A percentile compares a stretch with the other conserved stretches of the same genome.
phyloP scores from a whole-genome alignment of 2,113 vertebrate species.

The Ivindomyrus marchei region DNA sequence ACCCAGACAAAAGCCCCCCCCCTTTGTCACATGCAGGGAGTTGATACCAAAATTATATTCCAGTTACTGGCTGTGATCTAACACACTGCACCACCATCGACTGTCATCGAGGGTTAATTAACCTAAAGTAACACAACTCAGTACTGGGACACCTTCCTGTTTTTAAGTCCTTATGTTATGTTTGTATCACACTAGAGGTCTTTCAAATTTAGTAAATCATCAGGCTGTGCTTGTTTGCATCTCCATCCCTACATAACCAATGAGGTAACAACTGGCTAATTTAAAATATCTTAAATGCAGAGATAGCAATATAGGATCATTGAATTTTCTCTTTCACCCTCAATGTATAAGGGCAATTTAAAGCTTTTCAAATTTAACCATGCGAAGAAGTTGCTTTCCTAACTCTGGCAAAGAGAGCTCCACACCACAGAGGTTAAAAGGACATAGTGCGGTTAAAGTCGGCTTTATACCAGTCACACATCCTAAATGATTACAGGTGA shows the following conservation, averaged over 20 bases:
- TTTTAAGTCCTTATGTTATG: background rate
- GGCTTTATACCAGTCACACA: background rate
- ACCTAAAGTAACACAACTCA: background rate
- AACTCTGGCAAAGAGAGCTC: background rate
- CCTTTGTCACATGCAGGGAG: background rate
- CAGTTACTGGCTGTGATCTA: background rate
- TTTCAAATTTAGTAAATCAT: background rate
- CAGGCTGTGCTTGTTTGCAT: background rate
- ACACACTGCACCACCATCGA: background rate
- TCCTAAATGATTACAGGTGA: slow-evolving; percentile 1
- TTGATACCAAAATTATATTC: background rate
- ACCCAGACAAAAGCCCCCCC: background rate
- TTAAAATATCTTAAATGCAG: background rate
- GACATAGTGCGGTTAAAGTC: background rate
- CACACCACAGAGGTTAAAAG: background rate
- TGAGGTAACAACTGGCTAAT: background rate
- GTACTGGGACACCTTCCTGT: background rate
- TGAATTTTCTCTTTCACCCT: background rate
- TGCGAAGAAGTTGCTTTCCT: background rate
- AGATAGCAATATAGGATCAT: background rate
- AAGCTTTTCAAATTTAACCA: background rate
- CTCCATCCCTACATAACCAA: background rate
- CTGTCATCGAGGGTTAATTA: background rate
- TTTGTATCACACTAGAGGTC: background rate
- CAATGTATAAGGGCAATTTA: background rate